Conservation (phyloP, 1,140 invertebrate species). For the Pseudomyrmex dendroicus region DNA sequence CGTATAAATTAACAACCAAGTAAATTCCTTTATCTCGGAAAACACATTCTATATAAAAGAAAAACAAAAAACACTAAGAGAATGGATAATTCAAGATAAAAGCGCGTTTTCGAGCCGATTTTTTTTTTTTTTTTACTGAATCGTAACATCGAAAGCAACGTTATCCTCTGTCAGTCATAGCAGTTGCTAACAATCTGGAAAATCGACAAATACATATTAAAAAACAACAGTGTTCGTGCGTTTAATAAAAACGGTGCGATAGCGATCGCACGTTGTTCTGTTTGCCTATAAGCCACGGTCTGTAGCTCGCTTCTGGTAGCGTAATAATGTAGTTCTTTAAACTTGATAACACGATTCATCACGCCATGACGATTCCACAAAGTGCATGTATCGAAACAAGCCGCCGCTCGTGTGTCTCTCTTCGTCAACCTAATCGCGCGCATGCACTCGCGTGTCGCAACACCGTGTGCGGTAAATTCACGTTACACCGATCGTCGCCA, state of each 20-base stretch:
- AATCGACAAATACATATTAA: constrained; percentile 6
- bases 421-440: constrained; percentile 39
- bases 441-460: constrained; percentile 61
- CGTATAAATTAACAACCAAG: constrained; percentile 51
- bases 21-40: constrained; percentile 4
- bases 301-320: neutral
- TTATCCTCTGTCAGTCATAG: constrained; percentile 5
- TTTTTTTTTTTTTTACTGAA: constrained; percentile 8
- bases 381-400: constrained; percentile 42
- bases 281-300: constrained; percentile 23
- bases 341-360: constrained; percentile 52
- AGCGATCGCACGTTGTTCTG: constrained; percentile 20
- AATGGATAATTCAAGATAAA: constrained; percentile 36
- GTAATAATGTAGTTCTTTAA: constrained; percentile 52
- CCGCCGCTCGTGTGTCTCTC: constrained; percentile 37
- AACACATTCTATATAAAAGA: constrained; percentile 31
- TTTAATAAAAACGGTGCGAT: constrained; percentile 17
- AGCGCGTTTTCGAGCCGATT: neutral
- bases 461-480: constrained; percentile 60
- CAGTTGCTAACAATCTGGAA: constrained; percentile 21
- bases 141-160: constrained; percentile 13
- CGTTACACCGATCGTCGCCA: constrained; percentile 72
- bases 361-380: constrained; percentile 46
- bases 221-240: constrained; percentile 3
- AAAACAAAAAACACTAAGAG: neutral